Base-by-base conservation (phyloP, 2,797 vertebrate genomes). In the Yasuhikotakia modesta region DNA sequence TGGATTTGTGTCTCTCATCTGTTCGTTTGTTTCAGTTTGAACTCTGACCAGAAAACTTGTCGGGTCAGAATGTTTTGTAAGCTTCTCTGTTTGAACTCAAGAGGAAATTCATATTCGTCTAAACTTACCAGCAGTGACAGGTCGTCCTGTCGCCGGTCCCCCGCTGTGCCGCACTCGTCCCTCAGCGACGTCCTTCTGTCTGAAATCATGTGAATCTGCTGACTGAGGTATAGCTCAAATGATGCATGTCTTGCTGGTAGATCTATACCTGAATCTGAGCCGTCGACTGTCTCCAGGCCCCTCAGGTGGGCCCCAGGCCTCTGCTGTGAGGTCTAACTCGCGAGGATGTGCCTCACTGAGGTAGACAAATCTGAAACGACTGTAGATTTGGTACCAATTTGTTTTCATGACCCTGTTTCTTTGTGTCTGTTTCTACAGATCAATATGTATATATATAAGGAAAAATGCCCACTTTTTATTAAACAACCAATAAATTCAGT, bases 1-100 rank as follows among this genome's bases (percentile, higher is more conserved):
- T 85, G 84, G 83, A 85, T 84, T 88, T 89, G 83, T 46, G 55
- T 66, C 76, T 75, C 71, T 79, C 85, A 87, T 83, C 67, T 76
- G 57, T 55, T 57, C 12, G 11, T 48, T 2, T n/a, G 21, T 64
- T 66, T 43, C 39, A 61, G 11, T 30, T 55, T 21, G 17, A 30
- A 39, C 22, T 52, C 27, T 35, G 71, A 73, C 30, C 58, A 17
- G 71, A 16, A 63, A 66, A 17, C 50, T 53, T 8, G 2, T 35
- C n/a, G 32, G 48, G 46, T 43, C 61, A 2, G 32, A 35, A 12
- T 50, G 63, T 66, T 75, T 55, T 55, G 16, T 65, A 43, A 45
- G 10, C 3, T 66, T 3, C 21, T 64, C 6, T 53, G 48, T 65
- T 73, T 73, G 72, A 73, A 64, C 19, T 73, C 21, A 19, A 27